Conservation (phyloP, 2,113 vertebrate species). For the Cariama cristata region DNA sequence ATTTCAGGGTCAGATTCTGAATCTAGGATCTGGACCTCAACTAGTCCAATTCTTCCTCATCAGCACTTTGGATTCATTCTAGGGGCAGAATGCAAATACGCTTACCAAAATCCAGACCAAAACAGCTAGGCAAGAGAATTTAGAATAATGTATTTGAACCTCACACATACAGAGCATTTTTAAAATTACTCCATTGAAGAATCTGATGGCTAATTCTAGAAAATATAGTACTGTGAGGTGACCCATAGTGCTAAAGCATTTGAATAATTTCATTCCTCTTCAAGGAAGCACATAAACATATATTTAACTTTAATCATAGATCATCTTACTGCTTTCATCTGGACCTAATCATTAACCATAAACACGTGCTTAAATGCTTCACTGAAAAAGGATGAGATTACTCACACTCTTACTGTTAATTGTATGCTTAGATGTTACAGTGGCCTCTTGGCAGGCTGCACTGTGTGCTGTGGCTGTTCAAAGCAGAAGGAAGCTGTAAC, state of each 20-base stretch:
- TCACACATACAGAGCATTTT: not conserved
- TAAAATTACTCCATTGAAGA: not conserved
- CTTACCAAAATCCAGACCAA: not conserved
- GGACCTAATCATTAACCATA: constrained; percentile 1
- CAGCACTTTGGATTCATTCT: not conserved
- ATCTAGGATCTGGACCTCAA: not conserved
- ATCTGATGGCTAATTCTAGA: not conserved
- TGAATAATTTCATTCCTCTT: constrained; percentile 26
- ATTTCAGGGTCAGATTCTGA: not conserved
- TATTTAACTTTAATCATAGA: constrained; percentile 53
- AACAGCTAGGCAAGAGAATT: not conserved
- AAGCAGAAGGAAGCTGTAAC: not conserved
- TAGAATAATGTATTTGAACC: not conserved
- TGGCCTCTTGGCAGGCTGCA: not conserved
- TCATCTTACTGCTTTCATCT: constrained; percentile 25
- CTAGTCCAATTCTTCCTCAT: not conserved
- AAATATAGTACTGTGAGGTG: not conserved
- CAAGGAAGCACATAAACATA: constrained; percentile 19
- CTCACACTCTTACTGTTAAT: not conserved
- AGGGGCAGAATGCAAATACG: not conserved
- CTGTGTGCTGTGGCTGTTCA: not conserved
- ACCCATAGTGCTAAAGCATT: not conserved
- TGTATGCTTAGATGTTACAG: not conserved
- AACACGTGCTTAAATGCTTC: constrained; percentile 5
- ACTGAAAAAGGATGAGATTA: not conserved